Base-by-base conservation (phyloP, 2,113 vertebrate genomes). In the Tetrao urogallus region DNA sequence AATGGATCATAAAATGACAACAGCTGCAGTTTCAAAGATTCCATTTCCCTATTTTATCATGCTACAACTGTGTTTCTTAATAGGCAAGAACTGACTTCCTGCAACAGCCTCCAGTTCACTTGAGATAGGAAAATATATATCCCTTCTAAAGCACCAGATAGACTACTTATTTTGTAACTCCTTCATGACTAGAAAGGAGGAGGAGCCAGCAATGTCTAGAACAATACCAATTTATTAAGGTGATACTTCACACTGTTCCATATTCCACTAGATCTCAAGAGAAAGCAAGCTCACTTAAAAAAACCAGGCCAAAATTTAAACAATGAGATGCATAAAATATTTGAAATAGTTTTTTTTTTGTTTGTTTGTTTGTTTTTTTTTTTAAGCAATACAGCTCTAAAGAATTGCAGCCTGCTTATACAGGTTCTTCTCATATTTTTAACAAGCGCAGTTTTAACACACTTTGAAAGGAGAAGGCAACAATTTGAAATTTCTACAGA, bases 1-100 rank as follows among this genome's bases (percentile, higher is more conserved):
- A 84, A 92, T 95, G 85, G 28, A 95, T 96, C 95, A n/a, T 19
- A 97, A 93, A 95, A 86, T 48, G 60, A 89, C 89, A 18, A n/a
- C 56, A 17, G 34, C 56, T 82, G 72, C 40, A 40, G 57, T 71
- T 91, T 92, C 86, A 90, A 65, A 88, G 86, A 88, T 3, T 61
- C 76, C n/a, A 52, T 84, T 89, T 87, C 42, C 34, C 52, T 67
- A 64, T 90, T 97, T 93, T 85, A 97, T 96, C 17, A 93, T 93
- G 85, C 54, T 70, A 72, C 25, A 50, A 81, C 60, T 93, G 74
- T 80, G 85, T 92, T 78, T 86, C 74, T 96, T 95, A 95, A 90
- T 48, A 96, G 86, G 93, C 69, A 96, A 78, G 42, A 86, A 43
- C 47, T 82, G 58, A 43, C 54, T 95, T 84, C 65, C 64, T 91